Evolutionary conservation across 2,113 vertebrate species (phyloP), one percentile per base, ranked within the genome.

Genomic region (Aepyceros melampus): DNA sequence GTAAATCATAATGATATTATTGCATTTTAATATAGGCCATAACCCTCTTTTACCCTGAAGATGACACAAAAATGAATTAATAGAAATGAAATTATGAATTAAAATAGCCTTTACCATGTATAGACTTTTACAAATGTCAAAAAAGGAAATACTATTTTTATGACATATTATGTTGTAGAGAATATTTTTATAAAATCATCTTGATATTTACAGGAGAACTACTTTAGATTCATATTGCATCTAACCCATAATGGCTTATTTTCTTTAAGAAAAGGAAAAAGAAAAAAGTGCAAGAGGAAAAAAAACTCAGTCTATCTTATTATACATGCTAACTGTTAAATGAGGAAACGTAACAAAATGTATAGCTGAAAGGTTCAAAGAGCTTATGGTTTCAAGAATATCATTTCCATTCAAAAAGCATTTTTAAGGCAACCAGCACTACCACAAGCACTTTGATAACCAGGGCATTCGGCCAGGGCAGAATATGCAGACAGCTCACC

Each of bases 81-180:
- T 23, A 93, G 43, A 21, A 96, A 96, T 89, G 71, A 84, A 51
- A 85, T 36, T 62, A 51, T 56, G 25, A 82, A 90, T 82, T 60
- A 90, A 90, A 95, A 96, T 55, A 95, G 53, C 12, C 14, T 97
- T 98, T 96, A 43, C 51, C 17, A 74, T 81, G 40, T 93, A 95
- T 92, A 95, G 92, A 98, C 97, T 87, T 95, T 82, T 97, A 98
- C 96, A 94, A 98, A 96, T 97, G 87, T 93, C 97, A 97, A 96
- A 92, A 94, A 98, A 97, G 55, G 96, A 98, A 96, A 97, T 94
- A 98, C 98, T 98, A 98, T 98, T 98, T 95, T 98, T 97, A 85
- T 97, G 97, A 98, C 97, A 98, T 93, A 97, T 96, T 91, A 90
- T 91, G 89, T 58, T 96, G 97, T 86, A 78, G 43, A 82, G 83